Percentiles rank a stretch among this genome's conserved stretches.
phyloP scores from a whole-genome alignment of 2,888 invertebrate species.

The Ormia ochracea region DNA sequence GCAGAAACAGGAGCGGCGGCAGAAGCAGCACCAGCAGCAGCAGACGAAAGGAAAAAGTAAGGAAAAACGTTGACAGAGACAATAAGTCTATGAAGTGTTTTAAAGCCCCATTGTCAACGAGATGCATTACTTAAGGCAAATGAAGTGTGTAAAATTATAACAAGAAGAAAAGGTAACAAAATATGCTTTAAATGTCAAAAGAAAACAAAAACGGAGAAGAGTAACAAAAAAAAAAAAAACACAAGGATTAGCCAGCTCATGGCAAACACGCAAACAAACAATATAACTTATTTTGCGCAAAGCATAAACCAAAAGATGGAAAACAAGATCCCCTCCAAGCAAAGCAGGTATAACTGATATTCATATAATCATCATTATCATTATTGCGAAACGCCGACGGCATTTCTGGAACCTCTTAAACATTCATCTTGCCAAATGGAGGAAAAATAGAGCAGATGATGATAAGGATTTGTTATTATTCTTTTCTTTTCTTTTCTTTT shows the following conservation, averaged over 20 bases:
- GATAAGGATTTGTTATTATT: conserved; percentile 39
- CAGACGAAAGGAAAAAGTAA: conserved; percentile 47
- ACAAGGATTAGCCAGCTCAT: conserved; percentile 61
- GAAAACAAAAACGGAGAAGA: neutral
- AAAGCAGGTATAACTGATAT: conserved; percentile 48
- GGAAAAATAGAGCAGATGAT: conserved; percentile 60
- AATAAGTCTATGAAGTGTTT: conserved; percentile 71
- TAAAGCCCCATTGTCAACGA: conserved; percentile 71
- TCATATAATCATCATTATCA: too few species aligned
- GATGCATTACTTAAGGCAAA: conserved; percentile 68
- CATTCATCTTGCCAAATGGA: conserved; percentile 20
- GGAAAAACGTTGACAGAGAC: conserved; percentile 68
- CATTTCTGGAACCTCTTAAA: conserved; percentile 30
- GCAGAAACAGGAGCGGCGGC: neutral
- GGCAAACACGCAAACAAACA: conserved; percentile 60
- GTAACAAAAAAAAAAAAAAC: conserved; percentile 51
- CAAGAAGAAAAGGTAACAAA: conserved; percentile 58
- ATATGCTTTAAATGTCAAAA: conserved; percentile 49
- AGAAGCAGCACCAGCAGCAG: neutral
- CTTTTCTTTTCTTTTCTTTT: too few species aligned
- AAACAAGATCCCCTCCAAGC: conserved; percentile 19
- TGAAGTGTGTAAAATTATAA: conserved; percentile 61
- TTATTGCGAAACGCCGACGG: conserved; percentile 53
- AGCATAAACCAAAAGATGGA: conserved; percentile 14
- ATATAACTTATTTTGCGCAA: conserved; percentile 31